Evolutionary conservation across 2,113 vertebrate species (phyloP).

Genomic region (Oncorhynchus tshawytscha): DNA sequence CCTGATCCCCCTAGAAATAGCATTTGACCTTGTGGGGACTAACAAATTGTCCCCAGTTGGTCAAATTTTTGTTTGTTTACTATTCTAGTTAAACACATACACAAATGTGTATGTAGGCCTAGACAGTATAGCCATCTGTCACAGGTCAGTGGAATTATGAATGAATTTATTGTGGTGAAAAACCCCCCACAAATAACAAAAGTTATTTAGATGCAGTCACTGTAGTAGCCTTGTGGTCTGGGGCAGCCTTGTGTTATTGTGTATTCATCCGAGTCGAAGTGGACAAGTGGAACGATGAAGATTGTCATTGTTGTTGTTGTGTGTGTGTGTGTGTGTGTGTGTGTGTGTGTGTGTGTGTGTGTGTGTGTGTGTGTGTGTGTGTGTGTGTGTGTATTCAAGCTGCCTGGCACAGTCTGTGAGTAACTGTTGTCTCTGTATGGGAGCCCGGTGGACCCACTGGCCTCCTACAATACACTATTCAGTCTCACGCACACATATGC

Average conservation of each 20-base stretch:
- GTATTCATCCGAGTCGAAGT: conserved; percentile 76
- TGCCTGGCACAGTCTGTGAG: conserved; percentile 92
- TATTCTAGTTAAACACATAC: conserved; percentile 1
- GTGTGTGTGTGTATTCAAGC: conserved; percentile 82
- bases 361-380: conserved; percentile 45
- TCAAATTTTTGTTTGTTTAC: too few relatives aligned
- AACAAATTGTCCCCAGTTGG: too few relatives aligned
- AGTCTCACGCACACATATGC: conserved; percentile 58
- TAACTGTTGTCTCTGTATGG: conserved; percentile 85
- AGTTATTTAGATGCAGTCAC: conserved; percentile 83
- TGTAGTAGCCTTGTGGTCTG: conserved; percentile 31
- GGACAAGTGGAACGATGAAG: conserved; percentile 83
- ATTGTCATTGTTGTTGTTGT: conserved; percentile 85
- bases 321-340: conserved; percentile 44
- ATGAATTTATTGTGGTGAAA: conserved; percentile 64
- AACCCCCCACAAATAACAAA: conserved; percentile 56
- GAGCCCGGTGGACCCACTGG: conserved; percentile 86
- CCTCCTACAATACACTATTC: conserved; percentile 93
- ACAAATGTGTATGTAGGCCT: background rate
- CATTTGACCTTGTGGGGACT: too few relatives aligned
- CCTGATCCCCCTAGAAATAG: too few relatives aligned
- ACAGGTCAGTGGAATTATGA: conserved; percentile 61
- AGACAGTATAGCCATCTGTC: conserved; percentile 54
- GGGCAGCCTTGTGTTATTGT: conserved; percentile 38
- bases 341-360: conserved; percentile 77